These are phyloP conservation scores for Philopotamus ludificatus DNA, from an alignment of 1,140 invertebrate genomes.

Conservation along the genomic window DNA sequence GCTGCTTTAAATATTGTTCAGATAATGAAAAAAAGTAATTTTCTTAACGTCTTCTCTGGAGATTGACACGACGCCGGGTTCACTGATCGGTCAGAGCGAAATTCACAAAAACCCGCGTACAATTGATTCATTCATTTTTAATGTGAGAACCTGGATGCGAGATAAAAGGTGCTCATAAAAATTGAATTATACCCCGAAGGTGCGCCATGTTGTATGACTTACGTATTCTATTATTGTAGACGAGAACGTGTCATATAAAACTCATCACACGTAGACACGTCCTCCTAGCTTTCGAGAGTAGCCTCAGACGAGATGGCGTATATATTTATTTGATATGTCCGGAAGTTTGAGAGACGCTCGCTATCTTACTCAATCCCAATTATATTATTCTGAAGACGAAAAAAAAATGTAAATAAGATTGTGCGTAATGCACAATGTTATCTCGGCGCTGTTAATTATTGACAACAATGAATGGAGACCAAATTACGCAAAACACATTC, in stretches of 20 bases:
- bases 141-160: too few species aligned
- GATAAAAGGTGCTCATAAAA: neutral
- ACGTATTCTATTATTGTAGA: neutral
- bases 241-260: neutral
- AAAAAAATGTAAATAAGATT: neutral
- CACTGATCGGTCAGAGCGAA: too few species aligned
- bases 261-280: neutral
- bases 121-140: too few species aligned
- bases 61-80: too few species aligned
- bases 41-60: too few species aligned
- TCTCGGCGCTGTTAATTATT: neutral
- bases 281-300: neutral
- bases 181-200: neutral
- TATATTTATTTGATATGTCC: too few species aligned
- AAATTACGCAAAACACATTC: constrained; percentile 1
- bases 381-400: too few species aligned
- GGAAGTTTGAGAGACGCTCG: neutral
- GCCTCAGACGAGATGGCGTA: too few species aligned
- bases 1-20: too few species aligned
- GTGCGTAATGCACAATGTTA: neutral
- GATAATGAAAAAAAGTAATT: too few species aligned
- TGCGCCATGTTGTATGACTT: neutral
- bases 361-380: too few species aligned
- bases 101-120: too few species aligned
- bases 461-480: constrained; percentile 2